Evolutionary conservation across 2,888 invertebrate species (phyloP), one percentile per base, ranked within the genome.

Genomic region (Muschampia plurimacula): DNA sequence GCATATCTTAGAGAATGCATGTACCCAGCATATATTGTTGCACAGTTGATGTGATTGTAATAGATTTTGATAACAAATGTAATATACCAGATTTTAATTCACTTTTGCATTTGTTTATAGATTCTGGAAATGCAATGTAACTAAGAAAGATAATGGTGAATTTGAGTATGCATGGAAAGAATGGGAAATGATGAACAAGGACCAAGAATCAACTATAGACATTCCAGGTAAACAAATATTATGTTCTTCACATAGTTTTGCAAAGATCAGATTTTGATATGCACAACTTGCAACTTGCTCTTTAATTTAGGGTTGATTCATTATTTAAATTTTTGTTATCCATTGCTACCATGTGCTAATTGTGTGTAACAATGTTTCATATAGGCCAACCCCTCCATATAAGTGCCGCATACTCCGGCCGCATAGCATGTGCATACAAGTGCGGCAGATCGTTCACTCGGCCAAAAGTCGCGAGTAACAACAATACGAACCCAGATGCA

Each of bases 351-450:
- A 22, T 22, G 22, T 22, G 22, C 22, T 22, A 22, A 22, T 22
- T 22, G 22, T 22, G 22, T 22, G 22, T 22, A 22, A 22, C 22
- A 22, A 55, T 28, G 9, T 62, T 55, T 60, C 12, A 10, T 12
- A 79, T 90, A 95, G 97, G 97, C 2, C 97, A 97, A 87, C 98
- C 98, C 0, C 91, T 99, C 41, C 98, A 98, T 88, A 97, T 99
- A 74, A 98, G 98, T 87, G 99, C 99, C 49, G 99, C 99, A 0
- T 99, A 99, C 91, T 99, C 98, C 73, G 99, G 99, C 0, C 96
- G 99, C 63, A 97, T 99, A 70, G 99, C 99, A 0, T 98, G 99
- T 89, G 99, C 99, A 4, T 99, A 99, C 89, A 98, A 99, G 85
- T 97, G 98, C 83, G 98, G 98, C 0, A 97, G 97, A 76, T 98